Evolutionary conservation across 2,888 invertebrate genomes (phyloP), one percentile per base, ranked within the genome.

Genomic region (Apeira syringaria): DNA sequence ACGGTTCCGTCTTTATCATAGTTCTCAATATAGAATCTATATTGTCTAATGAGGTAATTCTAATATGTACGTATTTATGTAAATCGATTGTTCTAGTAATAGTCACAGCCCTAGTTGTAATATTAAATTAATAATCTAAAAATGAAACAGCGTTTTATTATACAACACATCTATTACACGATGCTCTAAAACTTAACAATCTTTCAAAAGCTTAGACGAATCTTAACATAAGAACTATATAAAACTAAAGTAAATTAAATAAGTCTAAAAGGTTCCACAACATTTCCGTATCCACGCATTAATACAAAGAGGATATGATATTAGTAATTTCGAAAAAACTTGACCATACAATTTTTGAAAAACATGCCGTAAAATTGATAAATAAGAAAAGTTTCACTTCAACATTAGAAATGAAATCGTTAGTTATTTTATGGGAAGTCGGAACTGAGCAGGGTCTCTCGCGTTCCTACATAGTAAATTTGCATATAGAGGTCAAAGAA

Each of bases 221-320:
- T 49, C 56, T 49, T 56, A 53, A 50, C 48, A 37, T 36, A 55
- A 33, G 5, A 34, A 27, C 56, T 65, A 54, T 68, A 75, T 50
- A 76, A 85, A 85, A 81, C 74, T 76, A 75, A 35, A 68, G 80
- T 83, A 83, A 68, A 80, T 54, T 56, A 61, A 53, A 51, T 63
- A 67, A 72, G 52, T 79, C 74, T 74, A 80, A 84, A 83, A 76
- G 43, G 43, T 57, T 30, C 18, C 45, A 45, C 42, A 45, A 46
- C 39, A 47, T 35, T 56, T 30, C 31, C 54, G 62, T 32, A 29
- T 62, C 56, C 53, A 64, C 56, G 50, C 54, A 55, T 60, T 53
- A 44, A 10, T 27, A 36, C 29, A 11, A 1, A 3, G 20, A n/a
- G n/a, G n/a, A n/a, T n/a, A n/a, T n/a, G n/a, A n/a, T n/a, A n/a